Conservation (phyloP, 2,888 invertebrate genomes). For the Nymphalis urticae region DNA sequence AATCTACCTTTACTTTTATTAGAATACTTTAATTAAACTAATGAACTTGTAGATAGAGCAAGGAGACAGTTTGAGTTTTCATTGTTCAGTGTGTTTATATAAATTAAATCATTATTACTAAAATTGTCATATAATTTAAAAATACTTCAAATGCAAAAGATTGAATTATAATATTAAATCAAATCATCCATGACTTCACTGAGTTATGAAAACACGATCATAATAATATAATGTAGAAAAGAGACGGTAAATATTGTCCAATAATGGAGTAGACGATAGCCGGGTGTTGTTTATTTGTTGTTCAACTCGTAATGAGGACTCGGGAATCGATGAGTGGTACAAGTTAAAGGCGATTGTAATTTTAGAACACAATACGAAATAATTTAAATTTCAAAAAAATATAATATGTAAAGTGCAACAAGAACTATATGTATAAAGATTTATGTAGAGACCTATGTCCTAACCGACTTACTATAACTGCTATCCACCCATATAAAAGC, state of each 20-base stretch:
- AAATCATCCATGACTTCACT: background rate
- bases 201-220: constrained; percentile 15
- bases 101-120: background rate
- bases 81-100: too few relatives aligned
- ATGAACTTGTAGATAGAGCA: too few relatives aligned
- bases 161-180: background rate
- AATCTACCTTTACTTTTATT: too few relatives aligned
- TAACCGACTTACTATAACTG: too few relatives aligned
- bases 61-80: too few relatives aligned
- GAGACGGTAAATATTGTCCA: constrained; percentile 64
- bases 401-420: too few relatives aligned
- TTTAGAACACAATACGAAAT: background rate
- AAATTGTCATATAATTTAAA: background rate
- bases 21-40: too few relatives aligned
- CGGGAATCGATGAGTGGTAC: constrained; percentile 41
- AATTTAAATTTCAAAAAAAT: too few relatives aligned
- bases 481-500: too few relatives aligned
- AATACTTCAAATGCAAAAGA: background rate
- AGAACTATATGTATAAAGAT: too few relatives aligned
- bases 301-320: constrained; percentile 64
- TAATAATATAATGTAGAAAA: constrained; percentile 36
- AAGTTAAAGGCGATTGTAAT: constrained; percentile 31
- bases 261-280: constrained; percentile 55
- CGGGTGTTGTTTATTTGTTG: constrained; percentile 64
- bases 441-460: too few relatives aligned